Evolutionary conservation across 1,140 invertebrate species (phyloP).

Genomic region (Argopecten irradians): DNA sequence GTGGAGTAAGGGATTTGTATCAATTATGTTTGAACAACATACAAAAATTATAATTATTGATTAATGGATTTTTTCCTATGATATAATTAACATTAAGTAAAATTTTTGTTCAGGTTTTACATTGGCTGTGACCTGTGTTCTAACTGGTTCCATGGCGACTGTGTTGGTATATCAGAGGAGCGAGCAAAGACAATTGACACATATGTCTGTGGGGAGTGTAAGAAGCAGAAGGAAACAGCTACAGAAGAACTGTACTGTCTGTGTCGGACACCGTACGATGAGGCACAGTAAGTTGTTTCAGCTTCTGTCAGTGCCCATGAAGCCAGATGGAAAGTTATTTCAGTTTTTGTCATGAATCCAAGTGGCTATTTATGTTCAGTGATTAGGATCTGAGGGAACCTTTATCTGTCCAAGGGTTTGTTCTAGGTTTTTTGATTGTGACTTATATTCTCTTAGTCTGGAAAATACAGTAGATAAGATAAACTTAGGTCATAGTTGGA

Average conservation of each 20-base stretch:
- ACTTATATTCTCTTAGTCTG: too few species aligned
- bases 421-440: too few species aligned
- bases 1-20: too few species aligned
- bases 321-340: not conserved
- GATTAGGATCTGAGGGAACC: not conserved
- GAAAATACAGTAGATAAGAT: too few species aligned
- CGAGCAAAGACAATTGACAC: conserved; percentile 96
- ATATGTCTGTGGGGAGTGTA: conserved; percentile 96
- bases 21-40: too few species aligned
- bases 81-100: too few species aligned
- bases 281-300: conserved; percentile 89
- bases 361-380: not conserved
- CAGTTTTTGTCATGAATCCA: not conserved
- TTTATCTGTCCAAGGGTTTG: not conserved
- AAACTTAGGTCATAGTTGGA: too few species aligned
- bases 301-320: not conserved
- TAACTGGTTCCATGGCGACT: conserved; percentile 99
- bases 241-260: conserved; percentile 94
- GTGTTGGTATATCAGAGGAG: conserved; percentile 95
- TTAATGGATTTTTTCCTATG: too few species aligned
- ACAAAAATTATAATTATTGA: too few species aligned
- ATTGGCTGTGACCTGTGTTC: conserved; percentile 99
- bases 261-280: conserved; percentile 97
- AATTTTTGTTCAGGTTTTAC: conserved; percentile 92
- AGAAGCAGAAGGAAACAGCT: conserved; percentile 84